Evolutionary conservation across 2,888 invertebrate genomes (phyloP).

Genomic region (Meta bourneti): DNA sequence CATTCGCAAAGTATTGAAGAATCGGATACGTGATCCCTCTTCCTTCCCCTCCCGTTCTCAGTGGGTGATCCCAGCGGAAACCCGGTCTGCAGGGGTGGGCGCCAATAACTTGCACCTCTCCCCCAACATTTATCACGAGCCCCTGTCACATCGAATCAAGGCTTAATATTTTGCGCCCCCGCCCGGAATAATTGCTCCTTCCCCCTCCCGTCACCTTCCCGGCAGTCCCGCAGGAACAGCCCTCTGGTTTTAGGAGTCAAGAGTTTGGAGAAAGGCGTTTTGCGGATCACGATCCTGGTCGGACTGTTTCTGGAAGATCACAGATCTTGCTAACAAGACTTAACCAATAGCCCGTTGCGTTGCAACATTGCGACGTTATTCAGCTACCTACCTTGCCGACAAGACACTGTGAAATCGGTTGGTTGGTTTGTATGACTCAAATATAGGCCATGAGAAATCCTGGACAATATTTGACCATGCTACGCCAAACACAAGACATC

Average conservation of each 20-base stretch:
- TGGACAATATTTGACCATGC: too few species aligned
- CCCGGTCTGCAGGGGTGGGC: conserved; percentile 26
- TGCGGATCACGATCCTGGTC: background rate
- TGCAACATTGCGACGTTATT: too few species aligned
- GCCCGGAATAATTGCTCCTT: conserved; percentile 71
- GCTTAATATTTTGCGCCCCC: conserved; percentile 76
- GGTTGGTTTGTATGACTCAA: too few species aligned
- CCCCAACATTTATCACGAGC: conserved; percentile 72
- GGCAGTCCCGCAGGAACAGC: background rate
- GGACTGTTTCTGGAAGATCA: too few species aligned
- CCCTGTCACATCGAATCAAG: conserved; percentile 76
- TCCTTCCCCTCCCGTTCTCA: conserved; percentile 8
- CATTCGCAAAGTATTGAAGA: conserved; percentile 15
- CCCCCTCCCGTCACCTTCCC: background rate
- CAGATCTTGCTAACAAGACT: too few species aligned
- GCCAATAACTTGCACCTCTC: conserved; percentile 69
- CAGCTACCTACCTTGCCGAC: too few species aligned
- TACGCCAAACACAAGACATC: too few species aligned
- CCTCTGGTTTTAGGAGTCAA: conserved; percentile 7
- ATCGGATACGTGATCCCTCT: conserved; percentile 25
- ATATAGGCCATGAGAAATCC: too few species aligned
- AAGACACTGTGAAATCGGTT: too few species aligned
- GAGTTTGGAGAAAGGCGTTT: background rate
- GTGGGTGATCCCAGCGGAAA: conserved; percentile 54
- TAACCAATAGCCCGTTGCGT: too few species aligned